These are phyloP conservation scores for Thereuonema tuberculata DNA, from an alignment of 1,140 invertebrate genomes.

Conservation along the genomic window DNA sequence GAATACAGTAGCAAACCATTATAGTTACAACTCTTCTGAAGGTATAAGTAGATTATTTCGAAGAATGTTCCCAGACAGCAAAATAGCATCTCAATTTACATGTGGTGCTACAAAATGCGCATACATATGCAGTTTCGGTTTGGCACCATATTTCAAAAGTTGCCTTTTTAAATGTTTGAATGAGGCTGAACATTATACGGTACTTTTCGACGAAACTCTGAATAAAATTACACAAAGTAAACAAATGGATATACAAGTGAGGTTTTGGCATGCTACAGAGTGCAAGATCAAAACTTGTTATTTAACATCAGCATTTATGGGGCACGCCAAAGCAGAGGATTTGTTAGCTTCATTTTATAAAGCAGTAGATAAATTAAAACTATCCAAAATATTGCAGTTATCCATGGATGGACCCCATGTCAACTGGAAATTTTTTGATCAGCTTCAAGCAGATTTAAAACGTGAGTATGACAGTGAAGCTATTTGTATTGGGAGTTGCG, in stretches of 20 bases:
- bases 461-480: neutral
- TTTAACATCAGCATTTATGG: slow-evolving; percentile 16
- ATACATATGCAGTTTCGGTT: neutral
- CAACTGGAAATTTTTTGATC: slow-evolving; percentile 18
- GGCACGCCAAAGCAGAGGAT: slow-evolving; percentile 17
- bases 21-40: too few relatives aligned
- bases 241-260: slow-evolving; percentile 18
- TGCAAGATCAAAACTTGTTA: slow-evolving; percentile 14
- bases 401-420: slow-evolving; percentile 24
- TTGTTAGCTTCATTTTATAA: slow-evolving; percentile 15
- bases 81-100: neutral
- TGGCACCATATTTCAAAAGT: neutral
- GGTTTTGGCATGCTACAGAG: slow-evolving; percentile 15
- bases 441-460: slow-evolving; percentile 11
- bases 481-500: slow-evolving; percentile 2
- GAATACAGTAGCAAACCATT: too few relatives aligned
- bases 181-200: neutral
- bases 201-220: slow-evolving; percentile 19
- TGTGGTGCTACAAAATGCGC: neutral
- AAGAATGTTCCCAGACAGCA: slow-evolving; percentile 1
- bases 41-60: too few relatives aligned
- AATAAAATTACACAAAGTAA: slow-evolving; percentile 16
- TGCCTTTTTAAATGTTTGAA: neutral
- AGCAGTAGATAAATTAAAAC: slow-evolving; percentile 7
- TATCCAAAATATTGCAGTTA: slow-evolving; percentile 18